Conservation (phyloP, 1,140 invertebrate species). For the Rhagoletis zephyria region DNA sequence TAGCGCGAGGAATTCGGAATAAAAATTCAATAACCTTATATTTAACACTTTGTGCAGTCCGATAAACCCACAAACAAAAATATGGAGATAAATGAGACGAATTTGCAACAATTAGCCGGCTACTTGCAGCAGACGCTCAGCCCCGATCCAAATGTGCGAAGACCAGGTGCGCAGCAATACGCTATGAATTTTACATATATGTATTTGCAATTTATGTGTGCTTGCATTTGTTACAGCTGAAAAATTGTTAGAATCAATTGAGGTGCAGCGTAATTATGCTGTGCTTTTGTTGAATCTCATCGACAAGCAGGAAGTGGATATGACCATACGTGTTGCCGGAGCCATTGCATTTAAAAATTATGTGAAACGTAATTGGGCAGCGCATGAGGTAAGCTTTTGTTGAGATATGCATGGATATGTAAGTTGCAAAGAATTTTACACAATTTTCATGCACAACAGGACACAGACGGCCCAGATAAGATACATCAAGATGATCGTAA, state of each 20-base stretch:
- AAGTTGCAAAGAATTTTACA: neutral
- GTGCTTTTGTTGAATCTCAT: constrained; percentile 88
- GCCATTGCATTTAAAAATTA: constrained; percentile 97
- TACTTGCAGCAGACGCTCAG: constrained; percentile 93
- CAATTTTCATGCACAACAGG: constrained; percentile 74
- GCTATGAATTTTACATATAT: constrained; percentile 15
- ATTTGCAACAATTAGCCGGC: constrained; percentile 84
- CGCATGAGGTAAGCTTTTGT: constrained; percentile 61
- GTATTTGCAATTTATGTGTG: neutral
- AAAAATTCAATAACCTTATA: neutral
- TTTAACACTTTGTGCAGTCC: neutral
- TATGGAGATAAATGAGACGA: constrained; percentile 89
- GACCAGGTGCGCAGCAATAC: constrained; percentile 81
- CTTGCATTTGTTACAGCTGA: constrained; percentile 81
- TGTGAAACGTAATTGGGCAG: constrained; percentile 92
- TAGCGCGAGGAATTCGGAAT: neutral
- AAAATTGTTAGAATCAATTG: constrained; percentile 91
- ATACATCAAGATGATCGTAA: constrained; percentile 87
- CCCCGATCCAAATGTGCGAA: constrained; percentile 84
- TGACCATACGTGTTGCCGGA: constrained; percentile 88
- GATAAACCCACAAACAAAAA: neutral
- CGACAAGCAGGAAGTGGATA: constrained; percentile 83
- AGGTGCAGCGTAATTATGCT: constrained; percentile 92
- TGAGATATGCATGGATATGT: neutral
- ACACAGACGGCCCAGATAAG: constrained; percentile 85